Evolutionary conservation across 2,113 vertebrate species (phyloP).

Genomic region (Oxyruncus cristatus): DNA sequence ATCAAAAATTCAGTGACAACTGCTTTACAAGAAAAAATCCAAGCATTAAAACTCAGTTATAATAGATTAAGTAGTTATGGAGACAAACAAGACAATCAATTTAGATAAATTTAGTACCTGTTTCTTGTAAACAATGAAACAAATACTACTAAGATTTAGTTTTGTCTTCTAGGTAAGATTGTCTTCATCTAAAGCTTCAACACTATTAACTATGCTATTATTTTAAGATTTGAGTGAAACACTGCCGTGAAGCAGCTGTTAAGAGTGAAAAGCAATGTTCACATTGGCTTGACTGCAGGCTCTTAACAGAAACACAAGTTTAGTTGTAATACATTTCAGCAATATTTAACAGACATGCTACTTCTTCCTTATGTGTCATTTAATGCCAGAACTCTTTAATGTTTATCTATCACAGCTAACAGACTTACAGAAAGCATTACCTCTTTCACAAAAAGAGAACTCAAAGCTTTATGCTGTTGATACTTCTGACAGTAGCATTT

Average conservation of each 20-base stretch:
- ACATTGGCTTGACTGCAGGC: background rate
- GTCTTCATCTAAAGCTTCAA: background rate
- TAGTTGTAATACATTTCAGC: background rate
- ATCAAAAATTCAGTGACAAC: background rate
- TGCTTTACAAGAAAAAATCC: background rate
- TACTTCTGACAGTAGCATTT: background rate
- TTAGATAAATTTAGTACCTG: background rate
- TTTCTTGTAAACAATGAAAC: background rate
- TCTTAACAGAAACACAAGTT: background rate
- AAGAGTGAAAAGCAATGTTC: background rate
- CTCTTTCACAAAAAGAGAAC: background rate
- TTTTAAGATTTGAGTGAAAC: background rate
- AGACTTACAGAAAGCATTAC: background rate
- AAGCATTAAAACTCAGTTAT: background rate
- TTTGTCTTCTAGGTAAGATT: background rate
- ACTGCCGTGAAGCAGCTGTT: background rate
- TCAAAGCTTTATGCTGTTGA: background rate
- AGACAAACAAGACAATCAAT: background rate
- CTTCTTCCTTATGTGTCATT: background rate
- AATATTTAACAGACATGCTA: background rate
- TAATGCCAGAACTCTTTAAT: background rate
- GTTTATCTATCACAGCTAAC: background rate
- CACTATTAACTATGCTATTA: background rate
- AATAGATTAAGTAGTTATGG: background rate
- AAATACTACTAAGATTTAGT: background rate